Percentiles rank a stretch among this genome's conserved stretches.
These are phyloP conservation scores for Falco peregrinus DNA, from an alignment of 2,797 vertebrate genomes.

Conservation along the genomic window DNA sequence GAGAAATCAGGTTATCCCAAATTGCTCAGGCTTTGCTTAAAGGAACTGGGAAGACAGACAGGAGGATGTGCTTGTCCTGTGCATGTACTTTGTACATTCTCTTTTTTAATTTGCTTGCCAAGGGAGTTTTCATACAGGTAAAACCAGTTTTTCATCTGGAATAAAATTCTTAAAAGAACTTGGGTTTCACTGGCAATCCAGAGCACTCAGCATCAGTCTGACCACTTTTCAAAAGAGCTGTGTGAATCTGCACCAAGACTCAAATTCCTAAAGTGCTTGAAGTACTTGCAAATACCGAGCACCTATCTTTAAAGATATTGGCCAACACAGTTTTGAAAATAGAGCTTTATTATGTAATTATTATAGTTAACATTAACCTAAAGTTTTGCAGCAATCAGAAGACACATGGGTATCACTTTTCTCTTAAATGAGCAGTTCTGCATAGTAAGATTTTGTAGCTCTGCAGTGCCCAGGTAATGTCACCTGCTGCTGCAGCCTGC, in stretches of 20 bases:
- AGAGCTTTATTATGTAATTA: neutral
- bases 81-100: neutral
- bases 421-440: neutral
- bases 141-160: neutral
- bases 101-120: neutral
- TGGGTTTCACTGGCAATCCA: neutral
- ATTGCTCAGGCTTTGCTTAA: neutral
- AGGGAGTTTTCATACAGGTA: neutral
- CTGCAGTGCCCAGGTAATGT: fast-evolving
- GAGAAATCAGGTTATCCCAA: neutral
- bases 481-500: neutral
- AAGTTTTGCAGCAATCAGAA: neutral
- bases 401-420: neutral
- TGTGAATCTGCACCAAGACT: neutral
- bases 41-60: neutral
- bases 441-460: fast-evolving
- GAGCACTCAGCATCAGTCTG: neutral
- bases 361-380: neutral
- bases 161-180: neutral
- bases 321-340: neutral
- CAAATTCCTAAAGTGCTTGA: neutral
- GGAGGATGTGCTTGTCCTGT: neutral
- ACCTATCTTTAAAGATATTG: neutral
- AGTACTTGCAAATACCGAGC: neutral
- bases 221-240: neutral